These are phyloP conservation scores for Eleutherodactylus coqui DNA, from an alignment of 2,797 vertebrate genomes.

Conservation along the genomic window DNA sequence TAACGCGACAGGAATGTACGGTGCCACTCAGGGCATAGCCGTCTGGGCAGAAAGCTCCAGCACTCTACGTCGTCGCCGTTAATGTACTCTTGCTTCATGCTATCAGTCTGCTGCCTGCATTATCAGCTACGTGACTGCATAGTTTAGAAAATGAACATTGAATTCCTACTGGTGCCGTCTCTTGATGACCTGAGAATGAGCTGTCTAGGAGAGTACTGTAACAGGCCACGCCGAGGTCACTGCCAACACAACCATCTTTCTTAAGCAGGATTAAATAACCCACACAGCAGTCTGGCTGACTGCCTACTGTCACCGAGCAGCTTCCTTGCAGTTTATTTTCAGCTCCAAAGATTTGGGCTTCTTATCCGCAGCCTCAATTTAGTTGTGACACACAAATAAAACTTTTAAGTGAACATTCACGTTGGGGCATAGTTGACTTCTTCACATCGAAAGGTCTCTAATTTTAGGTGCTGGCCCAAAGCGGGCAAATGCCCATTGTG, in stretches of 20 bases:
- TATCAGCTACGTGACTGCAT: conserved; percentile 30
- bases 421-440: conserved; percentile 31
- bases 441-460: neutral
- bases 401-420: conserved; percentile 58
- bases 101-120: conserved; percentile 27
- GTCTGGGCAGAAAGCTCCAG: neutral
- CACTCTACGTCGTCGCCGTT: conserved; percentile 8
- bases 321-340: conserved; percentile 94
- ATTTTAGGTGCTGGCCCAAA: neutral
- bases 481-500: neutral
- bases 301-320: conserved; percentile 91
- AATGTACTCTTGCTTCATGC: conserved; percentile 39
- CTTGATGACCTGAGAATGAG: conserved; percentile 73
- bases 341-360: conserved; percentile 83
- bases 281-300: conserved; percentile 80
- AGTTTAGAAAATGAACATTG: conserved; percentile 67
- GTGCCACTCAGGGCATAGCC: conserved; percentile 22
- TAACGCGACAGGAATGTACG: neutral
- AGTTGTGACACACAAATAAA: conserved; percentile 68
- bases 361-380: conserved; percentile 71
- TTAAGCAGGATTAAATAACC: conserved; percentile 82
- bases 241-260: conserved; percentile 71
- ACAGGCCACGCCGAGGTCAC: conserved; percentile 66
- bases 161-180: conserved; percentile 78
- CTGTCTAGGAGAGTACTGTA: conserved; percentile 74